These are phyloP conservation scores for Archips crataeganus DNA, from an alignment of 2,888 invertebrate genomes.

Conservation along the genomic window DNA sequence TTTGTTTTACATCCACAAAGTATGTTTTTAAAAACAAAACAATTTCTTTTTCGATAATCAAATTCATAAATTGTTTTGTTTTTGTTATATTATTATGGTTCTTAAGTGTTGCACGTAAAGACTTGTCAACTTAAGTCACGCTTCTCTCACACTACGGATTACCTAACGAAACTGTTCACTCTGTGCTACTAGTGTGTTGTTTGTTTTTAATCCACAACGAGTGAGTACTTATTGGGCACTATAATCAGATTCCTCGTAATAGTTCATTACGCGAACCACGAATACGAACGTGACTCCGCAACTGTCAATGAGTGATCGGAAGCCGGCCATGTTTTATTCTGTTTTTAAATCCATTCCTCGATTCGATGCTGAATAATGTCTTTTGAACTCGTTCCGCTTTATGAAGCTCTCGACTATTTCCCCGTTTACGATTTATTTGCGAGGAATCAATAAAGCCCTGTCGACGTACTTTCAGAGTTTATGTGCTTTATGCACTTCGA, in stretches of 20 bases:
- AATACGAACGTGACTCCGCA: constrained; percentile 32
- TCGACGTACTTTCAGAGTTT: constrained; percentile 19
- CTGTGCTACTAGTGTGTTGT: too few relatives aligned
- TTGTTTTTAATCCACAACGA: constrained; percentile 12
- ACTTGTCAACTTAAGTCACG: too few relatives aligned
- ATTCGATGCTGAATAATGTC: constrained; percentile 67
- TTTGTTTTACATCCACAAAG: neutral
- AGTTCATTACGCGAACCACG: constrained; percentile 26
- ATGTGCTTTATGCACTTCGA: constrained; percentile 2
- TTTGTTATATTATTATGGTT: too few relatives aligned
- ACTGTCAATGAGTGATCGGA: constrained; percentile 37
- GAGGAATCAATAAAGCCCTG: constrained; percentile 30
- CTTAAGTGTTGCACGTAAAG: too few relatives aligned
- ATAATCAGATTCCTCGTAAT: constrained; percentile 21
- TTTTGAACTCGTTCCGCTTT: constrained; percentile 62
- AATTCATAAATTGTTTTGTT: too few relatives aligned
- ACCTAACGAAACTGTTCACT: too few relatives aligned
- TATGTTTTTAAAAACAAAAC: neutral
- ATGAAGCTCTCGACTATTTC: constrained; percentile 59
- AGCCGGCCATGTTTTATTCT: constrained; percentile 42
- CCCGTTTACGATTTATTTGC: constrained; percentile 66
- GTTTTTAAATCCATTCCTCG: constrained; percentile 48
- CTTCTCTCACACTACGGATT: too few relatives aligned
- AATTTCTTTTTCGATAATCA: too few relatives aligned
- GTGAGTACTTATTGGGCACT: neutral